phyloP scores from a whole-genome alignment of 2,888 invertebrate genomes.

The Ophioninae sp. region DNA sequence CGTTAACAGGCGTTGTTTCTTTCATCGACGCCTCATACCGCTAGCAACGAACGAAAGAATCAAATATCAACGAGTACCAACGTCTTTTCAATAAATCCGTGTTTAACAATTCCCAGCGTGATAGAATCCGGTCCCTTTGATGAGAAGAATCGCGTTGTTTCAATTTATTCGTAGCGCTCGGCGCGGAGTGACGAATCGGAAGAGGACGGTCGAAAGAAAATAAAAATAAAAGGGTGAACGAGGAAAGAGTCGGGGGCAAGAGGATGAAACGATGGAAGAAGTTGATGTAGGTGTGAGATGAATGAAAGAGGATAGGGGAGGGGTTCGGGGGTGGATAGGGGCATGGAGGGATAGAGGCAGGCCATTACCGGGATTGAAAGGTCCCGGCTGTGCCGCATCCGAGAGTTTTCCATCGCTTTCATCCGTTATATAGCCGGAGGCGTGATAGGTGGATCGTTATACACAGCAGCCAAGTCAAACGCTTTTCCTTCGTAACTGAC shows the following conservation, averaged over 20 bases:
- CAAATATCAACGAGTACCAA: no score
- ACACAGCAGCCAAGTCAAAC: slow-evolving; percentile 61
- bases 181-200: slow-evolving; percentile 8
- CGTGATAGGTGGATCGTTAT: slow-evolving; percentile 61
- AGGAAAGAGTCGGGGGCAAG: slow-evolving; percentile 17
- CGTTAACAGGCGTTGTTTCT: no score
- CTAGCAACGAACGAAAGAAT: no score
- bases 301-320: slow-evolving; percentile 20
- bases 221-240: slow-evolving; percentile 6
- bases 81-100: background rate
- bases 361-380: slow-evolving; percentile 61
- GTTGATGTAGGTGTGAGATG: slow-evolving; percentile 37
- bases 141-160: background rate
- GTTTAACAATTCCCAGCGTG: background rate
- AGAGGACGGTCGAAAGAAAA: background rate
- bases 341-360: slow-evolving; percentile 40
- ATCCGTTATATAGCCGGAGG: slow-evolving; percentile 56
- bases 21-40: no score
- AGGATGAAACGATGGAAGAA: slow-evolving; percentile 35
- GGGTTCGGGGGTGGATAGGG: no score
- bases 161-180: slow-evolving; percentile 7
- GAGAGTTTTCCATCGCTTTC: slow-evolving; percentile 63
- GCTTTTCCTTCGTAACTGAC: slow-evolving; percentile 42
- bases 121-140: background rate
- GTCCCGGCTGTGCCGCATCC: slow-evolving; percentile 59